Base-by-base conservation (phyloP, 2,113 vertebrate species). In the Corythornis cristatus region DNA sequence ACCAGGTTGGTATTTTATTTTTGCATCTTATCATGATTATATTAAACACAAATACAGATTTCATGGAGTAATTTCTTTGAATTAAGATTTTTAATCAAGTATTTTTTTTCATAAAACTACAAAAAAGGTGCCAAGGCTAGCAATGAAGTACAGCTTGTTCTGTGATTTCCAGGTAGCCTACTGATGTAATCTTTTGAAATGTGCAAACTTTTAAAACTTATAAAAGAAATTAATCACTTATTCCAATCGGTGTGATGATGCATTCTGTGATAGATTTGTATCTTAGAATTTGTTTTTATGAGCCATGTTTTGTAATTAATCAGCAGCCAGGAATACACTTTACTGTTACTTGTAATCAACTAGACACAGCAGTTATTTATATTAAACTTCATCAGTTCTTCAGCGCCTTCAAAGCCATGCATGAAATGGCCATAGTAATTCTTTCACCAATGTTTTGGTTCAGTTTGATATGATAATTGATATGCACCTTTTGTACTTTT, bases 81-180 rank as follows among this genome's bases (percentile, higher is more conserved):
- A 76, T 95, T 92, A 94, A 21, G 90, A n/a, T 93, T 73, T 50
- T 88, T 93, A 76, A 93, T 93, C n/a, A 90, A 93, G 26, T 12
- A 73, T 37, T 62, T 12, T 77, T 62, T 79, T 42, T n/a, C 48
- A 35, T 61, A 86, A 65, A 4, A 37, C 75, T 65, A 48, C 61
- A 46, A 35, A 70, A 37, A 73, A 31, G 62, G 13, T 70, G 48
- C 20, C 35, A 33, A 91, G 66, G 77, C 33, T 53, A 70, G 60
- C 73, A 53, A 31, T 64, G 68, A 93, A 89, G 84, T 90, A 76
- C 5, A 81, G 45, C 50, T 92, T 96, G 17, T 84, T 35, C 53
- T 75, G 53, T 91, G 40, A 73, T 88, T 58, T 80, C 19, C 31
- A 76, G 43, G 58, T 90, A 51, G 60, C 37, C 74, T 67, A 56